These are phyloP conservation scores for Epinephelus fuscoguttatus DNA, from an alignment of 2,113 vertebrate species.

Conservation along the genomic window DNA sequence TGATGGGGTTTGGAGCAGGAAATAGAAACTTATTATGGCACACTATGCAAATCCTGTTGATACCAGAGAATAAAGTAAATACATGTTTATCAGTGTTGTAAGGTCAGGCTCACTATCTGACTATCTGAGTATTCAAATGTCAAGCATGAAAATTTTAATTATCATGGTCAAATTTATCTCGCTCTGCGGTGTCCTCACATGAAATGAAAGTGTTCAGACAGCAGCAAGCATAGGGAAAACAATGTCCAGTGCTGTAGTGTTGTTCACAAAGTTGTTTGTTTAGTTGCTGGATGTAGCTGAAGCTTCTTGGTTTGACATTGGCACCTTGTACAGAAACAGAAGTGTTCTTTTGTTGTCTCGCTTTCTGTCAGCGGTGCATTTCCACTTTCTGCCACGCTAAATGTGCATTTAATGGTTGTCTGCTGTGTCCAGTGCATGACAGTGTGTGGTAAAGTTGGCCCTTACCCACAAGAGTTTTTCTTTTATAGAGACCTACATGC, in stretches of 20 bases:
- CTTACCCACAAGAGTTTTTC: not conserved
- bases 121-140: slow-evolving; percentile 64
- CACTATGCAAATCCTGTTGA: slow-evolving; percentile 59
- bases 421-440: not conserved
- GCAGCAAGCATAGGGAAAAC: not conserved
- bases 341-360: not conserved
- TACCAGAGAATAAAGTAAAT: slow-evolving; percentile 13
- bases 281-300: not conserved
- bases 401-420: not conserved
- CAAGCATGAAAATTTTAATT: slow-evolving; percentile 40
- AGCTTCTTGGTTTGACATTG: not conserved
- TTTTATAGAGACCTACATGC: not conserved
- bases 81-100: slow-evolving; percentile 13
- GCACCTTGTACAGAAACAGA: not conserved
- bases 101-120: slow-evolving; percentile 19
- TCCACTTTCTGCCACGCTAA: slow-evolving; percentile 1
- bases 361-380: not conserved
- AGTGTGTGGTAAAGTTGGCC: not conserved
- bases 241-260: too few species aligned
- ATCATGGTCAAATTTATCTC: slow-evolving; percentile 6
- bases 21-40: slow-evolving; percentile 67
- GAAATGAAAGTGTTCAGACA: not conserved
- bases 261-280: not conserved
- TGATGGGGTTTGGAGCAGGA: slow-evolving; percentile 33
- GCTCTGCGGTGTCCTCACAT: not conserved